Evolutionary conservation across 2,888 invertebrate genomes (phyloP).

Genomic region (Hoplodrina blanda): DNA sequence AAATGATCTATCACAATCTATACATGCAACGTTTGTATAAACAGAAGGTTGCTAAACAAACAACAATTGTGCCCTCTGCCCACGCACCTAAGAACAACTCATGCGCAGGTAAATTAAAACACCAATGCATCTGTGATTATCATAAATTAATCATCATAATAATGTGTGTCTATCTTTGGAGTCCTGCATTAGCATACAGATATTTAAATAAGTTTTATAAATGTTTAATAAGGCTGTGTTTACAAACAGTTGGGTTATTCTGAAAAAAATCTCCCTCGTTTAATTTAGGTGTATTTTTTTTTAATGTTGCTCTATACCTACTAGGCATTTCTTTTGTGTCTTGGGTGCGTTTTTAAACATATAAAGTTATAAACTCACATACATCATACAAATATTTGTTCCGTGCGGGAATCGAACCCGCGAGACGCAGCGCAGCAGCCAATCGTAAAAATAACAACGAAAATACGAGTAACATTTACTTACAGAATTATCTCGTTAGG

Average conservation of each 20-base stretch:
- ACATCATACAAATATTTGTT: too few relatives aligned
- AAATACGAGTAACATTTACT: too few relatives aligned
- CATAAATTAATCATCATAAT: slow-evolving; percentile 62
- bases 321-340: too few relatives aligned
- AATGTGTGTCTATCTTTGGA: slow-evolving; percentile 44
- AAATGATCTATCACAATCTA: slow-evolving; percentile 17
- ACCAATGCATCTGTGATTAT: slow-evolving; percentile 56
- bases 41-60: slow-evolving; percentile 59
- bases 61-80: slow-evolving; percentile 51
- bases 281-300: too few relatives aligned
- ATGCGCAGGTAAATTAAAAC: slow-evolving; percentile 55
- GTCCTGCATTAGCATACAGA: slow-evolving; percentile 32
- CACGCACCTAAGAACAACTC: slow-evolving; percentile 44
- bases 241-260: not conserved
- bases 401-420: too few relatives aligned
- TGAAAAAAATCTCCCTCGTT: too few relatives aligned
- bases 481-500: too few relatives aligned
- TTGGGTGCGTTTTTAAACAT: too few relatives aligned
- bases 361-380: too few relatives aligned
- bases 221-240: slow-evolving; percentile 9
- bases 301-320: too few relatives aligned
- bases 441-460: too few relatives aligned
- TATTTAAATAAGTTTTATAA: slow-evolving; percentile 42
- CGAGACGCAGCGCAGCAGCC: too few relatives aligned
- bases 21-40: slow-evolving; percentile 23